phyloP scores from a whole-genome alignment of 1,140 invertebrate species.

The Alviniconcha marisindica region DNA sequence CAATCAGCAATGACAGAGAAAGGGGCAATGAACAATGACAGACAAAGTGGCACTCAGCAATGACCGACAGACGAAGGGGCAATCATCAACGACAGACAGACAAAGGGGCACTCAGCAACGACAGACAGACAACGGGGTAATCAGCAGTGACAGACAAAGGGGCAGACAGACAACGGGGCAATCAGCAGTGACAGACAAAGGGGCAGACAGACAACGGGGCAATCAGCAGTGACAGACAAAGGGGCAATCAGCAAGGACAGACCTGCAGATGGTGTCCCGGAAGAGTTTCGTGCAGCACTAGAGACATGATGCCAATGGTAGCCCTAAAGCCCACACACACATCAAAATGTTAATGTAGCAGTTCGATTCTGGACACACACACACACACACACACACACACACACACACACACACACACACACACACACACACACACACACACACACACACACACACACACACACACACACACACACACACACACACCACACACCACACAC shows the following conservation, averaged over 20 bases:
- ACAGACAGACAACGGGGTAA: background rate
- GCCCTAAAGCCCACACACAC: conserved; percentile 54
- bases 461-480: too few species aligned
- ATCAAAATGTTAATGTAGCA: background rate
- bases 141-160: background rate
- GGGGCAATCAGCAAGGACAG: too few species aligned
- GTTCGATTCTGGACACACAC: background rate
- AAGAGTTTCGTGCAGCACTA: conserved; percentile 72
- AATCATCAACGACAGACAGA: background rate
- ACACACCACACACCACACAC: background rate
- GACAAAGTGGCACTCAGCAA: too few species aligned
- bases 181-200: too few species aligned
- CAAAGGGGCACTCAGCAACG: background rate
- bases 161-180: background rate
- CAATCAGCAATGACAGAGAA: too few species aligned
- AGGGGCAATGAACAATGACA: too few species aligned
- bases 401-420: conserved; percentile 13
- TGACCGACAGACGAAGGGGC: background rate
- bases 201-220: too few species aligned
- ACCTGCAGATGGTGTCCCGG: conserved; percentile 76
- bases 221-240: too few species aligned
- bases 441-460: conserved; percentile 4
- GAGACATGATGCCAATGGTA: conserved; percentile 68
- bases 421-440: conserved; percentile 30
- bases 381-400: background rate